Base-by-base conservation (phyloP, 1,140 invertebrate genomes). In the Matsumurasca onukii region DNA sequence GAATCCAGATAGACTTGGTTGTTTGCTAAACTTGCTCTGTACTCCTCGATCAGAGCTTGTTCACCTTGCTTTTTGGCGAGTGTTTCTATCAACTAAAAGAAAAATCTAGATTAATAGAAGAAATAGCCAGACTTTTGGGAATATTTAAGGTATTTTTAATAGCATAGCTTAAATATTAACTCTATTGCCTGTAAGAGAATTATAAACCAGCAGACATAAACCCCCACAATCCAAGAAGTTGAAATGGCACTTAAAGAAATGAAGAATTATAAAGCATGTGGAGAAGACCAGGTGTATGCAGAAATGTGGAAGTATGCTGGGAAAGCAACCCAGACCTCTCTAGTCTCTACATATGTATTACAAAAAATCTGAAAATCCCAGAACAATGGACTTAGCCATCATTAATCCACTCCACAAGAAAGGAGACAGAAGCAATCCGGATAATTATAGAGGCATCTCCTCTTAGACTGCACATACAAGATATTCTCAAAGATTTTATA, bases 1-100 rank as follows among this genome's bases (percentile, higher is more conserved):
- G 83, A 82, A 73, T 95, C 93, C 71, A 94, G 89, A 89, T 89
- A 94, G 31, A 83, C 84, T 70, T 93, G 90, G 13, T 91, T 87
- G 63, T 88, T 86, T 73, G 89, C 86, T 63, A 92, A 85, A 68
- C 88, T 87, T 68, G 86, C 84, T 57, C 91, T 83, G 76, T 92
- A 95, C 62, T 88, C 86, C 69, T 92, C 90, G 45, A 95, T 91
- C 15, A 89, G 80, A 66, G 86, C 86, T 76, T 93, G 91, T 24
- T 90, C 86, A 5, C 82, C 80, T 74, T 90, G 88, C 78, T 93
- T 92, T 68, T 88, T 87, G 65, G 86, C 85, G 30, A 95, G 89
- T 1, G 91, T 86, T 69, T 89, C 84, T 22, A 84, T 83, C 0
- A 94, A 79, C 72, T 90, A 61, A 17, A 69, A 67, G n/a, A 52